A percentile compares a stretch with the other conserved stretches of the same genome.
phyloP scores from a whole-genome alignment of 2,888 invertebrate genomes.

The Pomacea canaliculata region DNA sequence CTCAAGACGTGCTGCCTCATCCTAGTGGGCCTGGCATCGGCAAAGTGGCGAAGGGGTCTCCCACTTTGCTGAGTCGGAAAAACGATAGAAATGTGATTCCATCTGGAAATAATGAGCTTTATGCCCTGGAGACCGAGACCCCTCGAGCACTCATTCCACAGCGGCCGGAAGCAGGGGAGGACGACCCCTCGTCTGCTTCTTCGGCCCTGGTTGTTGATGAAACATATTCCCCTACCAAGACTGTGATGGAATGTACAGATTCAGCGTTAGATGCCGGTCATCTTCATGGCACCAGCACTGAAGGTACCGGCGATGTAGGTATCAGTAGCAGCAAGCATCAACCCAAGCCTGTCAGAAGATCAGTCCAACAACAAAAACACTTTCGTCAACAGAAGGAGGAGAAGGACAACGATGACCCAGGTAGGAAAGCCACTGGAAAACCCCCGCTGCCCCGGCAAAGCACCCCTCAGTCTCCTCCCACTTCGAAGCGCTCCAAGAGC shows the following conservation, averaged over 20 bases:
- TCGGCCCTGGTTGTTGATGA: slow-evolving; percentile 34
- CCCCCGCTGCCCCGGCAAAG: slow-evolving; percentile 38
- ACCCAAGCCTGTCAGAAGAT: slow-evolving; percentile 24
- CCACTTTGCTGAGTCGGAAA: slow-evolving; percentile 36
- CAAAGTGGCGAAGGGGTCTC: slow-evolving; percentile 44
- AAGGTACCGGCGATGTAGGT: slow-evolving; percentile 22
- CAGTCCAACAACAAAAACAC: slow-evolving; percentile 25
- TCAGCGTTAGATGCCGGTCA: slow-evolving; percentile 18
- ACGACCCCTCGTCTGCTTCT: slow-evolving; percentile 26
- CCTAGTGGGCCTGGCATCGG: slow-evolving; percentile 10
- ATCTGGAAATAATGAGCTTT: slow-evolving; percentile 11
- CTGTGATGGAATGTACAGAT: slow-evolving; percentile 44
- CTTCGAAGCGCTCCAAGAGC: slow-evolving; percentile 35
- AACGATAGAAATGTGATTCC: slow-evolving; percentile 21
- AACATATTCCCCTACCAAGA: slow-evolving; percentile 36
- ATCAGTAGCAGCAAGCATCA: slow-evolving; percentile 8
- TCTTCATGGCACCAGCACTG: background rate
- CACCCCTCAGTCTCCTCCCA: slow-evolving; percentile 35
- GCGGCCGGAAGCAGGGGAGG: slow-evolving; percentile 28
- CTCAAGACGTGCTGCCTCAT: too few relatives aligned
- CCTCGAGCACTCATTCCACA: slow-evolving; percentile 56
- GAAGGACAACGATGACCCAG: slow-evolving; percentile 23
- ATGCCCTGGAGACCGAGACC: slow-evolving; percentile 44
- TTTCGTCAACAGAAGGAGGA: slow-evolving; percentile 31
- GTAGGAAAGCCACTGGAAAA: slow-evolving; percentile 29